phyloP scores from a whole-genome alignment of 2,888 invertebrate species.

The Dryococelus australis region DNA sequence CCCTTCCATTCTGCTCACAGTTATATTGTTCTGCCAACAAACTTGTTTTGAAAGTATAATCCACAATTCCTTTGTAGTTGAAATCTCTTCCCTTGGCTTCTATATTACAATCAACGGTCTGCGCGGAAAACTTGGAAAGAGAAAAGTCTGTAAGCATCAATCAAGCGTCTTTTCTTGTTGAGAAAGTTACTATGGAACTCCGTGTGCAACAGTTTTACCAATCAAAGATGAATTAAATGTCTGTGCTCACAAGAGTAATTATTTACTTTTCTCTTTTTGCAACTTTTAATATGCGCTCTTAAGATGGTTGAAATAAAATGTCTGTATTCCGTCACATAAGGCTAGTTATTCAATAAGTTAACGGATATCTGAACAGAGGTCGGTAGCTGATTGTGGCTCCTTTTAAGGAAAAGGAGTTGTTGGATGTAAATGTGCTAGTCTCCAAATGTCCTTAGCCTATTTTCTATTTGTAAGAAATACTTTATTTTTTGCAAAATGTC shows the following conservation, averaged over 20 bases:
- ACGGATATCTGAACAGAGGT: too few relatives aligned
- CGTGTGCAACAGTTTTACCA: background rate
- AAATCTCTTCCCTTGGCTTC: background rate
- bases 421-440: too few relatives aligned
- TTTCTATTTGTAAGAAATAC: too few relatives aligned
- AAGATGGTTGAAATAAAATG: background rate
- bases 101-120: background rate
- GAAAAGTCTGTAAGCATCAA: background rate
- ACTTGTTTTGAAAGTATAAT: slow-evolving; percentile 11
- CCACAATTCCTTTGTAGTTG: background rate
- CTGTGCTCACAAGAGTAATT: background rate
- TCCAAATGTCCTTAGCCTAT: too few relatives aligned
- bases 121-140: background rate
- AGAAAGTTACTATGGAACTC: background rate
- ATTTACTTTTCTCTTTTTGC: background rate
- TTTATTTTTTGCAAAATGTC: too few relatives aligned
- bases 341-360: too few relatives aligned
- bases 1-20: background rate
- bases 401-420: too few relatives aligned
- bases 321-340: too few relatives aligned
- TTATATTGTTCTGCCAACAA: slow-evolving; percentile 16
- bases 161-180: background rate
- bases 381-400: too few relatives aligned
- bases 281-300: background rate
- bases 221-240: background rate